These are phyloP conservation scores for Timema cristinae DNA, from an alignment of 2,888 invertebrate genomes.

Conservation along the genomic window DNA sequence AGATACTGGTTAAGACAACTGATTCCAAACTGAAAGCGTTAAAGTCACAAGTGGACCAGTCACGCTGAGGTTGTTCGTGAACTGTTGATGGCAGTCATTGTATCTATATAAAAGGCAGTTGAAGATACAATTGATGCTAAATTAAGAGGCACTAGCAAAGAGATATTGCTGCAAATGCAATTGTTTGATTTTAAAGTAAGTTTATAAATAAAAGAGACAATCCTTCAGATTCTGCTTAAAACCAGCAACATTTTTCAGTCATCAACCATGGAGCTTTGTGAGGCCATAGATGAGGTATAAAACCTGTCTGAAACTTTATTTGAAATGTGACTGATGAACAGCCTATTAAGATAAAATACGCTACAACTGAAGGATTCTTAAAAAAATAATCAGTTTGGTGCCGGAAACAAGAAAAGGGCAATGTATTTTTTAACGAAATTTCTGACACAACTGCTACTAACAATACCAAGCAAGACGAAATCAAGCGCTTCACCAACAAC, in stretches of 20 bases:
- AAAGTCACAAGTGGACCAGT: not conserved
- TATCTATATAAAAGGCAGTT: not conserved
- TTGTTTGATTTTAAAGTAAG: not conserved
- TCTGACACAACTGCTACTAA: not conserved
- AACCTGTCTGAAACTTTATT: not conserved
- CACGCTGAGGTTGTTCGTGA: not conserved
- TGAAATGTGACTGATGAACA: not conserved
- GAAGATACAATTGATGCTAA: slow-evolving; percentile 1
- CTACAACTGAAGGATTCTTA: not conserved
- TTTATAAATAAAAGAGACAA: no score
- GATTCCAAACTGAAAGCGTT: not conserved
- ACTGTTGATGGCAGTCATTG: not conserved
- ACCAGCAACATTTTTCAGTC: not conserved
- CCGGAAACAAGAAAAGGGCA: not conserved
- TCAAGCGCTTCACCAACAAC: not conserved
- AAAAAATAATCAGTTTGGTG: not conserved
- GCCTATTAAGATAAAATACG: not conserved
- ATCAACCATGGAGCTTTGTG: not conserved
- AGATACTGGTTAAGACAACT: not conserved
- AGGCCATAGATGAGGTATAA: not conserved
- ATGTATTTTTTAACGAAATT: not conserved
- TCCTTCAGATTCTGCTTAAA: no score
- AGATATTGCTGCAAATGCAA: not conserved
- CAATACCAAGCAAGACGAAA: slow-evolving; percentile 1
- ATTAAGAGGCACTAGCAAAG: not conserved